Evolutionary conservation across 2,113 vertebrate genomes (phyloP), one percentile per base, ranked within the genome.

Genomic region (Myodes glareolus): DNA sequence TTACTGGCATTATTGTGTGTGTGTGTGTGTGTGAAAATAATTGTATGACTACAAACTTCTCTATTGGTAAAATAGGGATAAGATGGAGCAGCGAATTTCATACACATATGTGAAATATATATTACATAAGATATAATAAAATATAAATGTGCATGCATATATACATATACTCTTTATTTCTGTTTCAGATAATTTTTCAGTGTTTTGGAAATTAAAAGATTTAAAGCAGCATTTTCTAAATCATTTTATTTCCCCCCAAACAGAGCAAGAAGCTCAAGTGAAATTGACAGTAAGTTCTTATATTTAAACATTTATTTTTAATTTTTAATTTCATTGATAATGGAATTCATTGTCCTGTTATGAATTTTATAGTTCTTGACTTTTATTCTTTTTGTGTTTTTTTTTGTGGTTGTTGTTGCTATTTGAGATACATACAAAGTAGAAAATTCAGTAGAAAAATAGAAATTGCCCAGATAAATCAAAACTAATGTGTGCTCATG

Each of bases 231-330:
- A 95, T 97, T 97, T 73, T 96, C 90, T 94, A 31, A 94, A 94
- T 58, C 92, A n/a, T 85, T 98, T 98, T 14, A 80, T 98, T 97
- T 98, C 96, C 4, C 19, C 93, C 80, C 39, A 81, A 98, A 98
- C 98, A 99, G 99, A 96, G 97, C 95, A 65, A 98, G 98, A 98
- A 97, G 86, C 98, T 97, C 98, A 95, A 97, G 95, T 94, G 97
- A 97, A 96, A 52, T 67, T 36, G 94, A 98, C 82, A 98, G 99
- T 99, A 98, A 99, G 99, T 98, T 94, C 98, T 98, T 73, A 1
- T 86, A n/a, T 97, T 93, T 96, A 67, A 91, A 96, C 92, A 95
- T 52, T 91, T 23, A 17, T 1, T 78, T 70, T 96, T 67, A 19
- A 77, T 23, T 90, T 91, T 88, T 55, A 4, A 16, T 91, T 7